Evolutionary conservation across 2,113 vertebrate species (phyloP).

Genomic region (Bos javanicus): DNA sequence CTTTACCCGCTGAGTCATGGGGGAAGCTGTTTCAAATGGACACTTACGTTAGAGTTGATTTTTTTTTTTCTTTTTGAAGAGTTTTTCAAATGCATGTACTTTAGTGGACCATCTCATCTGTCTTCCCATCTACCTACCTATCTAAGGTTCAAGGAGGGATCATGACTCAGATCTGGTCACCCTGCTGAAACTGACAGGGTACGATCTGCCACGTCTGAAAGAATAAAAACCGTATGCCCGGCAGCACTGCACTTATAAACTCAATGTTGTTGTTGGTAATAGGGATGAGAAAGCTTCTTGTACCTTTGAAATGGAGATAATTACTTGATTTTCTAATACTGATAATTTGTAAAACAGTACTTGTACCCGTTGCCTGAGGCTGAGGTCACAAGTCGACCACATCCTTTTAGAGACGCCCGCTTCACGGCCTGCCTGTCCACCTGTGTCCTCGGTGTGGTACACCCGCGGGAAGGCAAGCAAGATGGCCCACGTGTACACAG

Average conservation of each 20-base stretch:
- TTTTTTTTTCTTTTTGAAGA: not conserved
- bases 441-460: rapidly evolving
- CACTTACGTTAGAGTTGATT: not conserved
- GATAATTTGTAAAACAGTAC: not conserved
- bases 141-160: not conserved
- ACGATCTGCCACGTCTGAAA: not conserved
- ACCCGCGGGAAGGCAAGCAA: not conserved
- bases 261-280: rapidly evolving
- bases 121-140: not conserved
- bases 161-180: not conserved
- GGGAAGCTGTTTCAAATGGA: not conserved
- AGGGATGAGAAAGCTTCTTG: not conserved
- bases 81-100: not conserved
- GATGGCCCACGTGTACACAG: not conserved
- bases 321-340: not conserved
- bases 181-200: not conserved
- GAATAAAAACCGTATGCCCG: not conserved
- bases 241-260: not conserved
- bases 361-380: not conserved
- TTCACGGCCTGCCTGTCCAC: rapidly evolving
- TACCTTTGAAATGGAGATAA: not conserved
- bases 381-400: rapidly evolving
- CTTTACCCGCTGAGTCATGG: not conserved
- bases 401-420: not conserved
- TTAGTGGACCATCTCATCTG: too few relatives aligned